Percentiles rank a stretch among this genome's conserved stretches.
Conservation (phyloP, 1,140 invertebrate species). For the Cepaea nemoralis region DNA sequence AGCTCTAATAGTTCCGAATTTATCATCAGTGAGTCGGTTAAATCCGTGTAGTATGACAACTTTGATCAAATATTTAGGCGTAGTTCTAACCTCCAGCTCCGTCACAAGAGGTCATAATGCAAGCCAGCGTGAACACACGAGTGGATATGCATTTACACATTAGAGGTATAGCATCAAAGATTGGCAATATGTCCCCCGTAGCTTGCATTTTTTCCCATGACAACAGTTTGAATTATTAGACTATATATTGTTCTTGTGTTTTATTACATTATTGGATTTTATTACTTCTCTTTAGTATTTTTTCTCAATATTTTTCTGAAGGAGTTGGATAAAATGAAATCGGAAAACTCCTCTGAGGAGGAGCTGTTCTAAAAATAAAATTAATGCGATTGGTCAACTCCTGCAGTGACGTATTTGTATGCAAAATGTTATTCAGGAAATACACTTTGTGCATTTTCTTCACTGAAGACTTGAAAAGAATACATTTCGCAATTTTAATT, state of each 20-base stretch:
- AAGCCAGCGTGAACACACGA: slow-evolving; percentile 37
- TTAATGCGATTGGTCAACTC: neutral
- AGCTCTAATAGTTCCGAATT: neutral
- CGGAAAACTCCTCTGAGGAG: slow-evolving; percentile 22
- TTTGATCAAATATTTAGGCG: slow-evolving; percentile 8
- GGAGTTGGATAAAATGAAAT: slow-evolving; percentile 5
- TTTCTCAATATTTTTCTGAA: slow-evolving; percentile 21
- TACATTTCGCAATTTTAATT: too few relatives aligned
- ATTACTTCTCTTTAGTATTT: neutral
- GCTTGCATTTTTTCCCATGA: neutral
- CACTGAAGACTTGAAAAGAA: neutral
- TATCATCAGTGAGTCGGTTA: neutral
- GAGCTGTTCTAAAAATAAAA: slow-evolving; percentile 23
- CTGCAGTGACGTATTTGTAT: slow-evolving; percentile 9
- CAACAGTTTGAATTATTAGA: neutral
- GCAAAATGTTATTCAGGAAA: slow-evolving; percentile 10
- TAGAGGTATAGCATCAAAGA: neutral
- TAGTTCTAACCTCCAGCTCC: slow-evolving; percentile 30
- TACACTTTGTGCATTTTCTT: neutral
- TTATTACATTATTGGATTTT: neutral
- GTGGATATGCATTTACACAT: slow-evolving; percentile 6
- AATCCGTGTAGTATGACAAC: neutral
- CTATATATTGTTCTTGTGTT: neutral
- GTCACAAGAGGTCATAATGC: slow-evolving; percentile 43
- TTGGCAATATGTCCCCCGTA: neutral